Base-by-base conservation (phyloP, 2,888 invertebrate species). In the Pseudolycoriella hygida region DNA sequence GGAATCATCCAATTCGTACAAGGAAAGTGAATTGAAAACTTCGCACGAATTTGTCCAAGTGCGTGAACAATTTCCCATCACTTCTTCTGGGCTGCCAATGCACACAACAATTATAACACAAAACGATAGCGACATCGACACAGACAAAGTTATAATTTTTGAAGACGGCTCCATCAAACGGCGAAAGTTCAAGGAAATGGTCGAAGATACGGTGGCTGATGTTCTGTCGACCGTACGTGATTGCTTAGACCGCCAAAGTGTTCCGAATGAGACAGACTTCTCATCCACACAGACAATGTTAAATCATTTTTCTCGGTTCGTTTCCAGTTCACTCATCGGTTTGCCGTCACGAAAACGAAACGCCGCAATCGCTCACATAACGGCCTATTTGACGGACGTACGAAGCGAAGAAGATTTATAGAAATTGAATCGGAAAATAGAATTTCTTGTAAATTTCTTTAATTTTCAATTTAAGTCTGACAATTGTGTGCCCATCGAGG, bases 401-500 rank as follows among this genome's bases (percentile, higher is more conserved):
- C 5, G 34, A 34, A 34, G 15, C 11, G 34, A 34, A 12, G 34
- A 34, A 14, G 15, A 34, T 34, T 34, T 34, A 34, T 34, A 34
- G 34, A 25, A 25, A 25, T 8, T 8, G 8, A 25, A 4, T 6
- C 25, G 25, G 5, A 25, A 25, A 25, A 25, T 25, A 25, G 5
- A 25, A 25, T 6, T 6, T 25, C 25, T 25, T 8, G 25, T 8
- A 25, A 25, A 6, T 25, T 25, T 25, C 8, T 8, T 25, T 25
- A 14, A 5, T 34, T 12, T 10, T 34, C n/a, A 20, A 20, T 47
- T 56, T 68, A 78, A 72, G 79, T 72, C 55, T 67, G 68, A 69
- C 88, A 89, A 64, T 83, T 85, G 61, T 88, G 88, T 11, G 89
- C 84, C 83, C 88, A 89, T 50, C 98, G 72, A 1, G 98, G 97